Conservation (phyloP, 2,113 vertebrate genomes). For the Drymodes brunneopygia region DNA sequence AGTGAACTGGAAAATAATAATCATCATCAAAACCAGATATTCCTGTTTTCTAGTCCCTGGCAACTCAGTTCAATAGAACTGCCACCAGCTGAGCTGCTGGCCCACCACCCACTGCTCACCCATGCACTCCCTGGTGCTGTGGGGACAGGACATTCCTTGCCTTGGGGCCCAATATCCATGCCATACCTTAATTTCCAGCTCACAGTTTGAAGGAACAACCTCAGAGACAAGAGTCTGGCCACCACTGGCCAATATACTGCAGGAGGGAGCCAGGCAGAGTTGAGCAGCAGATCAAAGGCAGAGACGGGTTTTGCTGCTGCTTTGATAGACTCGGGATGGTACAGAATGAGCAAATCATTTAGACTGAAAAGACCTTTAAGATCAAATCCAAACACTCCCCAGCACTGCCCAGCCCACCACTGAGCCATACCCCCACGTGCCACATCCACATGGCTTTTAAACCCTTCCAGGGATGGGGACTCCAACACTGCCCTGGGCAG, state of each 20-base stretch:
- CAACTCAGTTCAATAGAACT: not conserved
- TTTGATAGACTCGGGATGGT: not conserved
- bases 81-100: not conserved
- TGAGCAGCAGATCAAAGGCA: not conserved
- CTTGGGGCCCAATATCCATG: not conserved
- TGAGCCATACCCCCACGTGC: fast-evolving
- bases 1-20: not conserved
- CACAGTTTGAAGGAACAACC: not conserved
- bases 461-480: no score
- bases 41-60: not conserved
- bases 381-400: not conserved
- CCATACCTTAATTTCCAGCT: not conserved
- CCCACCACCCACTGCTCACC: not conserved
- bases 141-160: not conserved
- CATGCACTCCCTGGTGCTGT: fast-evolving
- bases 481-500: not conserved
- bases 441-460: fast-evolving
- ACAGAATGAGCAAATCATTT: not conserved
- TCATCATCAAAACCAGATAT: not conserved
- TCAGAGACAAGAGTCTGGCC: not conserved
- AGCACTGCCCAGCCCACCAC: not conserved
- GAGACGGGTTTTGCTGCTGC: not conserved
- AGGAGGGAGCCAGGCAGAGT: not conserved
- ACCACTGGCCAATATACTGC: not conserved
- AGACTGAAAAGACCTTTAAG: not conserved